Percentiles rank a stretch among this genome's conserved stretches.
phyloP scores from a whole-genome alignment of 2,888 invertebrate genomes.

The Leptinotarsa tumamoca region DNA sequence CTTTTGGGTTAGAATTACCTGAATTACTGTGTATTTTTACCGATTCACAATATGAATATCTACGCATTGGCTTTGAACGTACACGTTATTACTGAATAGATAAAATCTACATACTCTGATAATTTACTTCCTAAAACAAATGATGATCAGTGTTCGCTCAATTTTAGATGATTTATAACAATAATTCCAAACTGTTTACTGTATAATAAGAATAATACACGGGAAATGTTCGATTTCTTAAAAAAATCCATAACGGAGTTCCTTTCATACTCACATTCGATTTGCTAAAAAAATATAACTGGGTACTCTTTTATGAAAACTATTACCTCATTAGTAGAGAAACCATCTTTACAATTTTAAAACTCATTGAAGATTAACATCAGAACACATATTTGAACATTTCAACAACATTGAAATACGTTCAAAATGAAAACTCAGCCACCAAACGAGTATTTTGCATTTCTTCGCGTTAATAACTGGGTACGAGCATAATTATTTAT shows the following conservation, averaged over 20 bases:
- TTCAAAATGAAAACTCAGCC: neutral
- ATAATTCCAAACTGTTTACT: neutral
- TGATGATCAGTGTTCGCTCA: neutral
- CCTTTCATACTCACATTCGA: too few species aligned
- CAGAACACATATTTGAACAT: neutral
- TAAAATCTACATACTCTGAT: neutral
- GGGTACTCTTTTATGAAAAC: too few species aligned
- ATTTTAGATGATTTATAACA: neutral
- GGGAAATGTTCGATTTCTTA: neutral
- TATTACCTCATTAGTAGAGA: too few species aligned
- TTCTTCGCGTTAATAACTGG: conserved; percentile 2
- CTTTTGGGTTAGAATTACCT: neutral
- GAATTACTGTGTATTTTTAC: neutral
- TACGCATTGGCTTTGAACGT: neutral
- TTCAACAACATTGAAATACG: neutral
- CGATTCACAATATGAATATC: neutral
- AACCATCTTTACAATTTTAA: neutral
- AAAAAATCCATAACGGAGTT: too few species aligned
- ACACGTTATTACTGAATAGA: neutral
- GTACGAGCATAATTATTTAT: conserved; percentile 1
- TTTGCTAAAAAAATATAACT: too few species aligned
- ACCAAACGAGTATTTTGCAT: neutral
- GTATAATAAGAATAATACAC: neutral
- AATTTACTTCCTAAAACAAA: neutral
- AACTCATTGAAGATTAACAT: neutral